Evolutionary conservation across 2,888 invertebrate genomes (phyloP).

Genomic region (Lymantria monacha): DNA sequence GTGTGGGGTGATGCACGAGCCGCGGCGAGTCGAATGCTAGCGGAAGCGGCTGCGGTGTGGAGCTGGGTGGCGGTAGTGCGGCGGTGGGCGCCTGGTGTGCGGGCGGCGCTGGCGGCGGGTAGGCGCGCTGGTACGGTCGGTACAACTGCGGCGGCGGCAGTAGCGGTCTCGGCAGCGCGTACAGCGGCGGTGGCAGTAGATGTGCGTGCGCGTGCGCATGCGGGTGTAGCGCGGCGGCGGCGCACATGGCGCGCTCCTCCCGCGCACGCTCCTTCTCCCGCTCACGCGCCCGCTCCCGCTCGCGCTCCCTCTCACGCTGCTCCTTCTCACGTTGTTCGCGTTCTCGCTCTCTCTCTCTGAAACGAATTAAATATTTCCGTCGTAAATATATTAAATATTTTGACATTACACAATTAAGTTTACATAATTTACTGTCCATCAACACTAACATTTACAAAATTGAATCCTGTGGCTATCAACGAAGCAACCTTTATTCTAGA

Average conservation of each 20-base stretch:
- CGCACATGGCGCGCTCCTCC: conserved; percentile 36
- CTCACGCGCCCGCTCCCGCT: conserved; percentile 18
- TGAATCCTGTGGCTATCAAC: no score
- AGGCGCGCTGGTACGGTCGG: conserved; percentile 58
- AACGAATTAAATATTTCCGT: neutral
- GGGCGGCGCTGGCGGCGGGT: conserved; percentile 36
- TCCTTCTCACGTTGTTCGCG: conserved; percentile 62
- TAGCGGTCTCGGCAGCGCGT: conserved; percentile 47
- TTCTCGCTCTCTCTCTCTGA: conserved; percentile 47
- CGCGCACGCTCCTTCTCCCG: conserved; percentile 56
- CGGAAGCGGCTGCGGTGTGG: conserved; percentile 29
- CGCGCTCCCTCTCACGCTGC: conserved; percentile 63
- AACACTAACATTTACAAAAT: no score
- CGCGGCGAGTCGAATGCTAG: conserved; percentile 35
- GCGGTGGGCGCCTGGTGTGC: conserved; percentile 25
- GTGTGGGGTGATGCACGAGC: neutral
- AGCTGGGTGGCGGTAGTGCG: conserved; percentile 55
- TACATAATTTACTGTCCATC: no score
- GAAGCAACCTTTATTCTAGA: no score
- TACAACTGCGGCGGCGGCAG: conserved; percentile 60
- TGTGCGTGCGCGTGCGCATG: conserved; percentile 25
- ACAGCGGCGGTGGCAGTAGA: conserved; percentile 45
- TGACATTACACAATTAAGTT: neutral
- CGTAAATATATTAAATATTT: neutral
- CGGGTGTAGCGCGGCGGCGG: conserved; percentile 37